These are phyloP conservation scores for Synaphobranchus kaupii DNA, from an alignment of 2,797 vertebrate genomes.

Conservation along the genomic window DNA sequence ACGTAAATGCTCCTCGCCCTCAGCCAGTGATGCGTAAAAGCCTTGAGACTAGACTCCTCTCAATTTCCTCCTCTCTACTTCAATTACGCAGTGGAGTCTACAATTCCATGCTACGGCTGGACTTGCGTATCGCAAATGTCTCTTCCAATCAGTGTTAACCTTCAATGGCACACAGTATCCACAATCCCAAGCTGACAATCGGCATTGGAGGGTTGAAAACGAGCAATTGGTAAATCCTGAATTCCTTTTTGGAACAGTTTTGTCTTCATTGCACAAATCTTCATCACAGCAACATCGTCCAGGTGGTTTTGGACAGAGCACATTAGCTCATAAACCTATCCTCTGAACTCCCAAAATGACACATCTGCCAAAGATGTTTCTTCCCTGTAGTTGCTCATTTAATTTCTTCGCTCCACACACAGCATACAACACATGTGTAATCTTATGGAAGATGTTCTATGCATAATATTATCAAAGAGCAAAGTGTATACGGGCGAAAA, in stretches of 20 bases:
- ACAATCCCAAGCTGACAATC: neutral
- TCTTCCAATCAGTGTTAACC: slow-evolving; percentile 33
- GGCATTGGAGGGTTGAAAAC: neutral
- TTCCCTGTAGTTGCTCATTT: too few relatives aligned
- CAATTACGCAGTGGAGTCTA: slow-evolving; percentile 25
- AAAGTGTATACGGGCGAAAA: too few relatives aligned
- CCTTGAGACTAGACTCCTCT: slow-evolving; percentile 39
- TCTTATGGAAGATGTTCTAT: too few relatives aligned
- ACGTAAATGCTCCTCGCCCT: slow-evolving; percentile 22
- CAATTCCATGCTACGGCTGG: slow-evolving; percentile 34
- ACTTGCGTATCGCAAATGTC: slow-evolving; percentile 36
- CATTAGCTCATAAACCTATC: too few relatives aligned
- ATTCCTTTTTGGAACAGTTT: neutral
- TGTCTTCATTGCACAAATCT: too few relatives aligned
- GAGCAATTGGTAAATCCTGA: neutral
- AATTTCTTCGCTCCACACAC: too few relatives aligned
- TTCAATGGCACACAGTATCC: neutral
- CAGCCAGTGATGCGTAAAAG: slow-evolving; percentile 31
- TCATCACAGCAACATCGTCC: neutral
- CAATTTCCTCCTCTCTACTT: slow-evolving; percentile 50
- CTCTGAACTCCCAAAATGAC: too few relatives aligned
- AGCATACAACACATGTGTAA: too few relatives aligned
- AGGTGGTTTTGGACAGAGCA: neutral
- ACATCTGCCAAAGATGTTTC: too few relatives aligned
- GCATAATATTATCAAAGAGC: too few relatives aligned